These are phyloP conservation scores for Bombyx huttoni DNA, from an alignment of 2,888 invertebrate species.

Conservation along the genomic window DNA sequence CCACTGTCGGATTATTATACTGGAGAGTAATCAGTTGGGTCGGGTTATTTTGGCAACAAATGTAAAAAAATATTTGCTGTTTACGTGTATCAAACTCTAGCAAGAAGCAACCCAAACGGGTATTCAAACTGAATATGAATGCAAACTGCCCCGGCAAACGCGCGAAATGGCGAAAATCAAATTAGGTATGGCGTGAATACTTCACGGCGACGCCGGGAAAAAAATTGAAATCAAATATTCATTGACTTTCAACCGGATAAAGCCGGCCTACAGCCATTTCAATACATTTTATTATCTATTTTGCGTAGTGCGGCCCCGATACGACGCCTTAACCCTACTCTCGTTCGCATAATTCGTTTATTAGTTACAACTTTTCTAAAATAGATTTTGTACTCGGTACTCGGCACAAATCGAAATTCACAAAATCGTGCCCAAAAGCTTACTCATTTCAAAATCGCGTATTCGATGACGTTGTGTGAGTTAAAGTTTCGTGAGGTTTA, in stretches of 20 bases:
- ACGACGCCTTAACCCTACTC: background rate
- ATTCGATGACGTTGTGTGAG: slow-evolving; percentile 5
- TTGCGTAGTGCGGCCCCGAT: slow-evolving; percentile 21
- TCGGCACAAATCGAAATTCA: background rate
- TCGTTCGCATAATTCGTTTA: slow-evolving; percentile 1
- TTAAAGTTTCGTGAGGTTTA: slow-evolving; percentile 8
- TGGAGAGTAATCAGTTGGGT: slow-evolving; percentile 67
- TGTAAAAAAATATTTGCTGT: slow-evolving; percentile 68
- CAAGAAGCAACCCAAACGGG: slow-evolving; percentile 66
- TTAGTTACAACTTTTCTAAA: background rate
- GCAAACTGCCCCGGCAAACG: slow-evolving; percentile 68
- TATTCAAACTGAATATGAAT: slow-evolving; percentile 72
- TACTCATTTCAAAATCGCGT: slow-evolving; percentile 1
- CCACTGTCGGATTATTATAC: slow-evolving; percentile 55
- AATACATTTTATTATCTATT: slow-evolving; percentile 72
- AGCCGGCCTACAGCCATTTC: slow-evolving; percentile 69
- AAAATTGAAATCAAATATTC: slow-evolving; percentile 74
- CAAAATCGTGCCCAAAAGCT: background rate
- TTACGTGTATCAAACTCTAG: slow-evolving; percentile 69
- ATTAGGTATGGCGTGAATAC: slow-evolving; percentile 73
- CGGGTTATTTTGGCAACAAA: slow-evolving; percentile 61
- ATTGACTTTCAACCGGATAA: slow-evolving; percentile 71
- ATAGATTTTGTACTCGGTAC: background rate
- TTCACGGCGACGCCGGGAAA: slow-evolving; percentile 69
- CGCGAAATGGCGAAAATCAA: slow-evolving; percentile 70